phyloP scores from a whole-genome alignment of 2,888 invertebrate species.

The Caenorhabditis sulstoni region DNA sequence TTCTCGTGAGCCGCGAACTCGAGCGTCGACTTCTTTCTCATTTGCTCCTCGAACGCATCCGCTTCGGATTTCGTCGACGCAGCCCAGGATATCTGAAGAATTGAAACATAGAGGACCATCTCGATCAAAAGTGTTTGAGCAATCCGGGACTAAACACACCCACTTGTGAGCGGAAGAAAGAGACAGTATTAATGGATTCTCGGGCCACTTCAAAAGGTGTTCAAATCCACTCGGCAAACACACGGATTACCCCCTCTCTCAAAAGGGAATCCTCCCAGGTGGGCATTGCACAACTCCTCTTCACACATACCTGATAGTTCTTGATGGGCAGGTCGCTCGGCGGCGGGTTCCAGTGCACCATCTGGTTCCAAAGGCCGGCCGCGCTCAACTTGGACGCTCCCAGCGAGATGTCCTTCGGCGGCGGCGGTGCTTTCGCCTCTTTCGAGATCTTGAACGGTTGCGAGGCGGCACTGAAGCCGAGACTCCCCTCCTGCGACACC shows the following conservation, averaged over 20 bases:
- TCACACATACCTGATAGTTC: slow-evolving; percentile 71
- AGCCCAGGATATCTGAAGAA: slow-evolving; percentile 68
- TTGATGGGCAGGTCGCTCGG: slow-evolving; percentile 78
- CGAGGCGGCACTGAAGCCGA: slow-evolving; percentile 80
- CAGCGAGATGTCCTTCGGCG: slow-evolving; percentile 73
- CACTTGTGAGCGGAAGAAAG: not conserved
- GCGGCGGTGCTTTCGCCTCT: slow-evolving; percentile 75
- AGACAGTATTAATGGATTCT: not conserved
- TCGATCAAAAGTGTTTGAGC: not conserved
- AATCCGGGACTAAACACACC: not conserved
- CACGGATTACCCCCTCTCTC: not conserved
- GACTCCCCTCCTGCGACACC: slow-evolving; percentile 79
- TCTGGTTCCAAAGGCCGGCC: slow-evolving; percentile 69
- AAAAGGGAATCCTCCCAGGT: not conserved
- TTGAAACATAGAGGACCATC: not conserved
- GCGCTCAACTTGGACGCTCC: slow-evolving; percentile 53
- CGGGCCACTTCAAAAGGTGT: slow-evolving; percentile 9
- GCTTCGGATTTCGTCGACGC: slow-evolving; percentile 61
- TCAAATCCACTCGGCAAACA: slow-evolving; percentile 4
- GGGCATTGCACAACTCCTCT: not conserved
- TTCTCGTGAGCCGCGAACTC: slow-evolving; percentile 61
- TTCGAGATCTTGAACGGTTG: slow-evolving; percentile 76
- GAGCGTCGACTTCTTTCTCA: slow-evolving; percentile 52
- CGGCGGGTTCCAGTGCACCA: slow-evolving; percentile 76
- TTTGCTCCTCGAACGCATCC: slow-evolving; percentile 63